phyloP scores from a whole-genome alignment of 2,797 vertebrate genomes.

The Xyrichtys novacula region DNA sequence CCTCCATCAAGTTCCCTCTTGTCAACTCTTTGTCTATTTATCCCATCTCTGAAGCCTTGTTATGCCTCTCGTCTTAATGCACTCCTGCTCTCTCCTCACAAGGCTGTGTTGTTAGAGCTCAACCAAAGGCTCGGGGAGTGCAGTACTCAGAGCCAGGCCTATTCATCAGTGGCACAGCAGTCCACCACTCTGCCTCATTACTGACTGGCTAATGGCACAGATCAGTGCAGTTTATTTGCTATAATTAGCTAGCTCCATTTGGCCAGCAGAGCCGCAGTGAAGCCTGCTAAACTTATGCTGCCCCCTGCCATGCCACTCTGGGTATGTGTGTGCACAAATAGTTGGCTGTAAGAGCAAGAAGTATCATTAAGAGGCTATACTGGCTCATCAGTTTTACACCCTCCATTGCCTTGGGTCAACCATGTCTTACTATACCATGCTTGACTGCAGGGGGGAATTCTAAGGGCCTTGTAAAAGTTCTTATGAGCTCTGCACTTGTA shows the following conservation, averaged over 20 bases:
- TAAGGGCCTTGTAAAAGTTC: constrained; percentile 57
- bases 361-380: constrained; percentile 58
- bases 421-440: constrained; percentile 41
- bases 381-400: constrained; percentile 46
- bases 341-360: constrained; percentile 30
- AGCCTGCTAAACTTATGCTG: constrained; percentile 50
- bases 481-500: constrained; percentile 36
- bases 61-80: constrained; percentile 67
- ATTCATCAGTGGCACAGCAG: constrained; percentile 79
- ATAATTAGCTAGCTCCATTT: constrained; percentile 80
- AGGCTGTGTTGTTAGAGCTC: constrained; percentile 58
- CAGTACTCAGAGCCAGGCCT: constrained; percentile 56
- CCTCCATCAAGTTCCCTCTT: constrained; percentile 14
- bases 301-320: constrained; percentile 54
- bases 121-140: constrained; percentile 70
- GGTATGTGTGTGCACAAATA: constrained; percentile 4
- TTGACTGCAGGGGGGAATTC: constrained; percentile 51
- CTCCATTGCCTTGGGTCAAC: constrained; percentile 49
- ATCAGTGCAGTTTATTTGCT: constrained; percentile 84
- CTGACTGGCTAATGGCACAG: constrained; percentile 81
- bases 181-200: constrained; percentile 76
- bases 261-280: constrained; percentile 49
- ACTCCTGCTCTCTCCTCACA: constrained; percentile 50
- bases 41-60: constrained; percentile 66
- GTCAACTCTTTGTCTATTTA: constrained; percentile 61